A percentile compares a stretch with the other conserved stretches of the same genome.
These are phyloP conservation scores for Camelus dromedarius DNA, from an alignment of 2,113 vertebrate species.

Conservation along the genomic window DNA sequence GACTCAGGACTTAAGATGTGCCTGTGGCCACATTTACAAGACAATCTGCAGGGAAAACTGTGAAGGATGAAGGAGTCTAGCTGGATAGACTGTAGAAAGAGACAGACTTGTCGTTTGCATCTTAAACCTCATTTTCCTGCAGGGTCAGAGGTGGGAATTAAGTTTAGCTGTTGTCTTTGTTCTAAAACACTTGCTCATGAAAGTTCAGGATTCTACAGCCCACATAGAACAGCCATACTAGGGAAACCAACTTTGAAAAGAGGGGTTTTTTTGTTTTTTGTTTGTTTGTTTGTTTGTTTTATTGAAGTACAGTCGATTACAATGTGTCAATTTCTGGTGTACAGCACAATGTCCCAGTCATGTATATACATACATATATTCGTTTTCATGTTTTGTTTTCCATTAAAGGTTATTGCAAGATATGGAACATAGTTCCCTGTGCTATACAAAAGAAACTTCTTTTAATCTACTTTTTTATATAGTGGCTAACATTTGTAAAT, in stretches of 20 bases:
- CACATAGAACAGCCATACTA: not conserved
- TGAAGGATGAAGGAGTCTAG: constrained; percentile 72
- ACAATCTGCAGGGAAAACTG: constrained; percentile 80
- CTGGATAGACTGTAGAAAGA: constrained; percentile 64
- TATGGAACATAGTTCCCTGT: too few species aligned
- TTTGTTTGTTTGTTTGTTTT: too few species aligned
- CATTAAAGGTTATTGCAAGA: too few species aligned
- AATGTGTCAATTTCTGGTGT: too few species aligned
- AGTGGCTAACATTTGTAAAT: too few species aligned
- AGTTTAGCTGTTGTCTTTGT: constrained; percentile 70
- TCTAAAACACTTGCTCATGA: constrained; percentile 40
- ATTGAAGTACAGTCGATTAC: too few species aligned
- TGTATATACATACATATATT: too few species aligned
- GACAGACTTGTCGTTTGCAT: constrained; percentile 72
- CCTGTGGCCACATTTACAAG: constrained; percentile 81
- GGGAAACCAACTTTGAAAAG: constrained; percentile 71
- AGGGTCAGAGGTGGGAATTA: constrained; percentile 66
- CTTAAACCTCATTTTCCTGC: constrained; percentile 67
- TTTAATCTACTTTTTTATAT: too few species aligned
- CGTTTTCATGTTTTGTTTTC: too few species aligned
- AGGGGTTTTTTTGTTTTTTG: not conserved
- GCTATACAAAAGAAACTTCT: too few species aligned
- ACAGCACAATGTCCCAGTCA: too few species aligned
- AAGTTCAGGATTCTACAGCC: constrained; percentile 61
- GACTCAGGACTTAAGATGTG: constrained; percentile 77